phyloP scores from a whole-genome alignment of 2,113 vertebrate genomes.

The Microtus pennsylvanicus region DNA sequence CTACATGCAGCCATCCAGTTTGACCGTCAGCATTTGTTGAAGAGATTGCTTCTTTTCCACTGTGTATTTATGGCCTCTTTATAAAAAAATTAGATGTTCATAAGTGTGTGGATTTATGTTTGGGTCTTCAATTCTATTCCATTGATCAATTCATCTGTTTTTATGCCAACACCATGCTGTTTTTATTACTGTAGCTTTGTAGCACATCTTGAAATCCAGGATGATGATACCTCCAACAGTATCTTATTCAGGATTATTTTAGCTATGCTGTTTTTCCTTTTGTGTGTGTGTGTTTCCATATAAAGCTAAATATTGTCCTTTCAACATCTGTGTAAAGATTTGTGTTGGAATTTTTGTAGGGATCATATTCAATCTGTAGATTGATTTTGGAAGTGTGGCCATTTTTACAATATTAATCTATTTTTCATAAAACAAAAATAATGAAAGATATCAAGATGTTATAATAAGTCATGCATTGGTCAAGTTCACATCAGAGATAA shows the following conservation, averaged over 20 bases:
- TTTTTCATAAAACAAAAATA: background rate
- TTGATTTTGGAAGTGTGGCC: background rate
- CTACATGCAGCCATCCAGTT: background rate
- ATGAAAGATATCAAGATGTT: background rate
- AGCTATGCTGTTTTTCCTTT: background rate
- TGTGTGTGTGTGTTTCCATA: background rate
- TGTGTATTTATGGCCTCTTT: background rate
- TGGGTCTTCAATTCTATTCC: background rate
- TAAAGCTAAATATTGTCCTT: background rate
- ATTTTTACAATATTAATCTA: background rate
- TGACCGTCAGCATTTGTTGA: background rate
- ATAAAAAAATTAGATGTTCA: background rate
- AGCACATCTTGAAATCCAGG: background rate
- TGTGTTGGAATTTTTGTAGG: background rate
- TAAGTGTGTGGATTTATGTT: background rate
- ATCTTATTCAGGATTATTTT: background rate
- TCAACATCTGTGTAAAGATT: background rate
- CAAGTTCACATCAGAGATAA: slow-evolving; percentile 1
- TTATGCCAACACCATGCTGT: background rate
- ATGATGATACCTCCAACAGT: background rate
- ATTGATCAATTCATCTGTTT: background rate
- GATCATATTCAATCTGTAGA: background rate
- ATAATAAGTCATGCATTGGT: slow-evolving; percentile 25
- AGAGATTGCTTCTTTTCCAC: background rate
- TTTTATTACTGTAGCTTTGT: background rate